phyloP scores from a whole-genome alignment of 2,888 invertebrate species.

The Vandiemenella viatica region DNA sequence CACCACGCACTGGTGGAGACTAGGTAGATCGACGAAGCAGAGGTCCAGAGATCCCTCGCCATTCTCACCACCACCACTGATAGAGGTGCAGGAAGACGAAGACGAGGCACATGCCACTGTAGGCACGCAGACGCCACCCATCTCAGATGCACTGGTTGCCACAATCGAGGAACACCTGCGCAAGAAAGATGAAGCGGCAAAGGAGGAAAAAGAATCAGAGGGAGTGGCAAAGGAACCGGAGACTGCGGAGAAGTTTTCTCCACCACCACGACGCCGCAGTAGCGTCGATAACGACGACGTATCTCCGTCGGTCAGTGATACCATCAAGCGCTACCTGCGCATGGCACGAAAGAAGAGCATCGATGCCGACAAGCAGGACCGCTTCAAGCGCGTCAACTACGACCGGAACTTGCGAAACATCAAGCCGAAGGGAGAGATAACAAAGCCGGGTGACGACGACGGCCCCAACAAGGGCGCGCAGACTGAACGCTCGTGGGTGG shows the following conservation, averaged over 20 bases:
- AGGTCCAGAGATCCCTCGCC: slow-evolving; percentile 17
- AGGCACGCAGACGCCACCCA: slow-evolving; percentile 46
- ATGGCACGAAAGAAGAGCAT: slow-evolving; percentile 81
- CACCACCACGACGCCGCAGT: slow-evolving; percentile 42
- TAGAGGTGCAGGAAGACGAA: slow-evolving; percentile 47
- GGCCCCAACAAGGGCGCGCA: slow-evolving; percentile 60
- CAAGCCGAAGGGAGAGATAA: slow-evolving; percentile 58
- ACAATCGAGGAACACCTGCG: slow-evolving; percentile 32
- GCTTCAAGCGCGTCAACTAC: slow-evolving; percentile 77
- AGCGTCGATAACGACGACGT: slow-evolving; percentile 74
- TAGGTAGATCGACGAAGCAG: slow-evolving; percentile 28
- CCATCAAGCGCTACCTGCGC: slow-evolving; percentile 67
- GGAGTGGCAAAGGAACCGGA: slow-evolving; percentile 7
- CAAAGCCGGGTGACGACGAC: slow-evolving; percentile 63
- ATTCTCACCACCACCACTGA: slow-evolving; percentile 46
- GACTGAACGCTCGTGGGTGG: slow-evolving; percentile 61
- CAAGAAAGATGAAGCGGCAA: slow-evolving; percentile 29
- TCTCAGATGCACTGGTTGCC: slow-evolving; percentile 38
- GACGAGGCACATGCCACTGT: slow-evolving; percentile 35
- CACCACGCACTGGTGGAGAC: slow-evolving; percentile 21
- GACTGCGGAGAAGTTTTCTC: neutral
- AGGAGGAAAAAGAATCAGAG: slow-evolving; percentile 6
- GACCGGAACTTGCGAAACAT: slow-evolving; percentile 72
- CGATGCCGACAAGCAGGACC: slow-evolving; percentile 62
- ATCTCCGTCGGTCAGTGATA: slow-evolving; percentile 74